Evolutionary conservation across 2,113 vertebrate genomes (phyloP), one percentile per base, ranked within the genome.

Genomic region (Accipiter cooperii): DNA sequence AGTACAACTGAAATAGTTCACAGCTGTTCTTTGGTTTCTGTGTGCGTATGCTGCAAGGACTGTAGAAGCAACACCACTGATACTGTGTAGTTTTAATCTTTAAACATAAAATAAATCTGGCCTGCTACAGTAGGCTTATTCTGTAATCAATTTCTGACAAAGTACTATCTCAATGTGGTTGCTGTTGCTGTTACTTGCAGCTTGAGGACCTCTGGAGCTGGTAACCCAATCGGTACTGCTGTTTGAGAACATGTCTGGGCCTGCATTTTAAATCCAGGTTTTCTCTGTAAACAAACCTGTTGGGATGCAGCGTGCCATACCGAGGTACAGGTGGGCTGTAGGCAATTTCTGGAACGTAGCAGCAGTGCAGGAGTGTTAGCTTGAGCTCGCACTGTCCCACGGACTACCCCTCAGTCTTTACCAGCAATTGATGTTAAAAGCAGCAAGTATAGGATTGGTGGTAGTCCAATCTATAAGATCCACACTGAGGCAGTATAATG

Each of bases 1-100:
- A 63, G 60, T 88, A 31, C 44, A 68, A n/a, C 83, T 92, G 83
- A 95, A 94, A 79, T 76, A 90, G 64, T 92, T 87, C 78, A 84
- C 63, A 94, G 86, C 90, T 94, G 83, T 75, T 84, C 61, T 60
- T 69, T 46, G 33, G 40, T 58, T 64, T 61, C 71, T 55, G 7
- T 49, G 49, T 44, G 34, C 10, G 0, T 51, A 8, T 24, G 36
- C 51, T 55, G 29, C 47, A 61, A 81, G 57, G 63, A 47, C 78
- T 70, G 55, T 24, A 64, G 66, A 79, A 84, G 44, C 74, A 80
- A 8, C 14, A 29, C 66, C 28, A 29, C 49, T n/a, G 44, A 78
- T n/a, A 58, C 11, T 58, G 17, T 33, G 29, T 49, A 25, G 49
- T 65, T 92, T 58, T 73, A 78, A 42, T 73, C 22, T 73, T 68